Conservation (phyloP, 2,797 vertebrate genomes). For the Mico argentatus region DNA sequence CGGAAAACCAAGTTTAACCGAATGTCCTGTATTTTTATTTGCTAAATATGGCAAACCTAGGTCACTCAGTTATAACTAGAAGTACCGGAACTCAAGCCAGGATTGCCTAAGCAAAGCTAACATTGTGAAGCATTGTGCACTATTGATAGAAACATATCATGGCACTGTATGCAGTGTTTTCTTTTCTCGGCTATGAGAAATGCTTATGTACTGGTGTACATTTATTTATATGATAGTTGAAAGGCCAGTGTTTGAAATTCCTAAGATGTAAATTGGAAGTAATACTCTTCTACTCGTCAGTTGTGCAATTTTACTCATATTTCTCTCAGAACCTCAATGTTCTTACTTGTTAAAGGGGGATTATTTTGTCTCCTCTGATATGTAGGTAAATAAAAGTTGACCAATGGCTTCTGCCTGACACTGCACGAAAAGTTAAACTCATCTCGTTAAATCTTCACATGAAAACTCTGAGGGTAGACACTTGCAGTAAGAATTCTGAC, state of each 20-base stretch:
- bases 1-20: slow-evolving; percentile 7
- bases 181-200: neutral
- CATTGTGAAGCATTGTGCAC: neutral
- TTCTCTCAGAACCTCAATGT: neutral
- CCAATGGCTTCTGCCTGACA: neutral
- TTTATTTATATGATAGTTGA: neutral
- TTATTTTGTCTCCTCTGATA: neutral
- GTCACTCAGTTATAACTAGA: neutral
- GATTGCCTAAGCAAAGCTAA: neutral
- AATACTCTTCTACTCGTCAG: neutral
- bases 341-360: neutral
- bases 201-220: neutral
- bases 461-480: neutral
- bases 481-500: neutral
- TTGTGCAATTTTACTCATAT: neutral
- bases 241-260: neutral
- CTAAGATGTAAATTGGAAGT: neutral
- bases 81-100: neutral
- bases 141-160: neutral
- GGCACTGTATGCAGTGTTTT: neutral
- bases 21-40: neutral
- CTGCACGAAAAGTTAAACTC: neutral
- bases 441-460: neutral
- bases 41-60: neutral
- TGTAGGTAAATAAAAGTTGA: neutral